Conservation (phyloP, 2,888 invertebrate genomes). For the Coremacera marginata region DNA sequence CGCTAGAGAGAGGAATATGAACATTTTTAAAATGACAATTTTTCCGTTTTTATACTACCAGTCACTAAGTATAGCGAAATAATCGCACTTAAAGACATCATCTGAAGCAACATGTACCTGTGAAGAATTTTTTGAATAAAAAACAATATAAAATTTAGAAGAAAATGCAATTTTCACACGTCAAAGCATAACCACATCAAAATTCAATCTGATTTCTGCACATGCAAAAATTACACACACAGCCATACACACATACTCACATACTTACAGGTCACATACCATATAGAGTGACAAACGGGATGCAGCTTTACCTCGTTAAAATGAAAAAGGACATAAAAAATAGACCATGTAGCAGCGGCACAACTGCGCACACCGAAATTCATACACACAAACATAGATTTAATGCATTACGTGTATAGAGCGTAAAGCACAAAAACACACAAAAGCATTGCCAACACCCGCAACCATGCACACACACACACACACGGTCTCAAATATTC, state of each 20-base stretch:
- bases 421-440: not conserved
- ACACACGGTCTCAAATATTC: not conserved
- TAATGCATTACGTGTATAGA: too few relatives aligned
- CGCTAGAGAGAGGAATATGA: too few relatives aligned
- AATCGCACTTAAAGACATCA: not conserved
- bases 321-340: not conserved
- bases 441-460: not conserved
- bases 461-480: not conserved
- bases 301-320: not conserved
- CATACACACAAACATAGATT: not conserved
- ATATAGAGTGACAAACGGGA: not conserved
- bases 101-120: too few relatives aligned
- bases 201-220: conserved; percentile 35
- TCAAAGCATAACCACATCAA: conserved; percentile 34
- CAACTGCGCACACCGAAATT: not conserved
- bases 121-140: not conserved
- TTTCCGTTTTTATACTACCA: too few relatives aligned
- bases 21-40: too few relatives aligned
- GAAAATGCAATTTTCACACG: conserved; percentile 29
- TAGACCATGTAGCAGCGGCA: not conserved
- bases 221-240: not conserved
- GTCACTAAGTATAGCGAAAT: too few relatives aligned
- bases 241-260: not conserved
- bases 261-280: not conserved
- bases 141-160: not conserved